Percentiles rank a stretch among this genome's conserved stretches.
Conservation (phyloP, 1,140 invertebrate genomes). For the Glossosoma conforme region DNA sequence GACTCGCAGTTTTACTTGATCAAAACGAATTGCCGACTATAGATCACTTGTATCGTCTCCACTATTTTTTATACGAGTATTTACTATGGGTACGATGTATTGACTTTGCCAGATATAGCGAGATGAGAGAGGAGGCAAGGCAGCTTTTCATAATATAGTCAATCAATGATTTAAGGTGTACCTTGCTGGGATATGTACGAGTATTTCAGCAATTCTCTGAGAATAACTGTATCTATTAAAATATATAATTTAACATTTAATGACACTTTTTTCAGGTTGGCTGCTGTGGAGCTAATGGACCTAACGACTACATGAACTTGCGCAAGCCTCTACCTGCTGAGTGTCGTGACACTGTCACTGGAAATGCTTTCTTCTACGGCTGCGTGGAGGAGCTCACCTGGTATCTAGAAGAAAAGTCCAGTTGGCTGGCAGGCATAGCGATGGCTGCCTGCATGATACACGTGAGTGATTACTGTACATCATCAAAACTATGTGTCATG, state of each 20-base stretch:
- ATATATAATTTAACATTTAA: neutral
- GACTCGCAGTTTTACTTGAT: no score
- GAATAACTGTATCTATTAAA: conserved; percentile 20
- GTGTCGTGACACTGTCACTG: conserved; percentile 80
- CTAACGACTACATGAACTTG: conserved; percentile 70
- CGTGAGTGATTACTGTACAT: conserved; percentile 58
- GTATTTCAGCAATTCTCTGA: no score
- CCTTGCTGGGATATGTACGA: no score
- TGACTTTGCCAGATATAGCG: no score
- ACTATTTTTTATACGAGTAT: no score
- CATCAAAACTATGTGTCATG: no score
- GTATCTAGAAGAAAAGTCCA: conserved; percentile 76
- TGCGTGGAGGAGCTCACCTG: conserved; percentile 81
- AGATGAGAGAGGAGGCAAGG: no score
- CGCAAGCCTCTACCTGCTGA: conserved; percentile 72
- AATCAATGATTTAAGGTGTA: no score
- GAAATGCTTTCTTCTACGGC: conserved; percentile 81
- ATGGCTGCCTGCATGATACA: conserved; percentile 67
- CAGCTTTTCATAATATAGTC: no score
- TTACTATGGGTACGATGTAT: no score
- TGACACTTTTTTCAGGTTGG: conserved; percentile 57
- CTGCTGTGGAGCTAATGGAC: conserved; percentile 79
- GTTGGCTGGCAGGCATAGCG: conserved; percentile 76
- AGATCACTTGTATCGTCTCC: no score
- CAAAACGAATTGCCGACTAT: no score